Percentiles rank a stretch among this genome's conserved stretches.
phyloP scores from a whole-genome alignment of 2,797 vertebrate genomes.

The Miichthys miiuy region DNA sequence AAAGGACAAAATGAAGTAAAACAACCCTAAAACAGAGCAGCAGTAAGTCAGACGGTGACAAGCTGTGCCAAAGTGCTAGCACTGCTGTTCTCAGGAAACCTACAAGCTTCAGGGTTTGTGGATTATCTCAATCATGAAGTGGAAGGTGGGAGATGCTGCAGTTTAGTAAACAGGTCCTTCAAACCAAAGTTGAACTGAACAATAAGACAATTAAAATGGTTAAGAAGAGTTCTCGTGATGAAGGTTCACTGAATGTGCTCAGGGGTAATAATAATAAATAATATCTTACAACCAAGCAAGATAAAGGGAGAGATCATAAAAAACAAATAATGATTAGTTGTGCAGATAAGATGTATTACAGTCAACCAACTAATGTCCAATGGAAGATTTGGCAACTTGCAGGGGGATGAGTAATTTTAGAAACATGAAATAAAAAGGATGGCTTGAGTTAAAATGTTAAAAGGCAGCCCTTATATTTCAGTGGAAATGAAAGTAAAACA shows the following conservation, averaged over 20 bases:
- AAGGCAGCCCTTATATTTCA: no score
- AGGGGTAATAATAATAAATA: neutral
- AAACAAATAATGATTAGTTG: neutral
- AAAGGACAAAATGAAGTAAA: conserved; percentile 52
- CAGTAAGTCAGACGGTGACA: conserved; percentile 23
- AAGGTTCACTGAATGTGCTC: neutral
- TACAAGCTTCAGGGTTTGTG: neutral
- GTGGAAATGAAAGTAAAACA: no score
- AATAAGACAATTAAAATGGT: neutral
- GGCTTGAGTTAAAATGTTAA: no score
- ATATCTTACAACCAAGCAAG: neutral
- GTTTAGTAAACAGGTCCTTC: neutral
- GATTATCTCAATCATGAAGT: conserved; percentile 23
- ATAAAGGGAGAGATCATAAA: neutral
- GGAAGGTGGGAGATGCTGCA: neutral
- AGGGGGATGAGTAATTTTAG: no score
- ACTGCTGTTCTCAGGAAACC: conserved; percentile 1
- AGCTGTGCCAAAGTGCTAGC: conserved; percentile 19
- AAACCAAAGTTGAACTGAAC: neutral
- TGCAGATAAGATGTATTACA: neutral
- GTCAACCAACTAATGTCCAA: neutral
- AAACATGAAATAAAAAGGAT: no score
- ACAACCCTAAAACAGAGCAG: conserved; percentile 7
- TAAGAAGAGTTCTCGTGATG: neutral
- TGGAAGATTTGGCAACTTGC: neutral